Evolutionary conservation across 1,140 invertebrate genomes (phyloP).

Genomic region (Venustaconcha ellipsiformis): DNA sequence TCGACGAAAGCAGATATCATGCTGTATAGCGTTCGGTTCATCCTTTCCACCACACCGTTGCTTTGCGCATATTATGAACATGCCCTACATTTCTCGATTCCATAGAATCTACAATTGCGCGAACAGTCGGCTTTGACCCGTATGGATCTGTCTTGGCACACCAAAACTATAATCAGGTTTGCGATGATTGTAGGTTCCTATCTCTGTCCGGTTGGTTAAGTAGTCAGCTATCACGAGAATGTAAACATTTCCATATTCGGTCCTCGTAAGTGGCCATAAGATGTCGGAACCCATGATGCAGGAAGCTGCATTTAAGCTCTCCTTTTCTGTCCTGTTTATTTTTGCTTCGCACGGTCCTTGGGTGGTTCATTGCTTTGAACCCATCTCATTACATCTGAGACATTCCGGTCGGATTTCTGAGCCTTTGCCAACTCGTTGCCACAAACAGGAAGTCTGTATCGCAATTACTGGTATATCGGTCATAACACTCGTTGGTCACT

Average conservation of each 20-base stretch:
- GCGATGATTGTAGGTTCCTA: conserved; percentile 49
- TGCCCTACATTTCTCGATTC: conserved; percentile 19
- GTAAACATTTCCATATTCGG: conserved; percentile 29
- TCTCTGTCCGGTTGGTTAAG: conserved; percentile 44
- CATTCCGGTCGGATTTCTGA: no score
- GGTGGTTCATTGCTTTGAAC: background rate
- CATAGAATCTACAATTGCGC: conserved; percentile 22
- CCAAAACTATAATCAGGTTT: conserved; percentile 61
- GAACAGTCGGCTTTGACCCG: conserved; percentile 43
- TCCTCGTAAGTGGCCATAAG: background rate
- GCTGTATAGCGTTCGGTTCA: conserved; percentile 26
- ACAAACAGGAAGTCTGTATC: no score
- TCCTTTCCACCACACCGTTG: conserved; percentile 35
- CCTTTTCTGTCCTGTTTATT: background rate
- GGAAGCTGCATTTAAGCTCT: background rate
- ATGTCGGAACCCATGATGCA: conserved; percentile 10
- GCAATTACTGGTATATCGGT: no score
- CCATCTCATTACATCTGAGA: no score
- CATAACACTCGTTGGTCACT: no score
- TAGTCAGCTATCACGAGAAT: conserved; percentile 47
- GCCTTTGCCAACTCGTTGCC: no score
- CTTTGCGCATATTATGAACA: conserved; percentile 27
- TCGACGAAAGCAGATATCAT: conserved; percentile 10
- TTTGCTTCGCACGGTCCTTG: conserved; percentile 2
- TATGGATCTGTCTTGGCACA: conserved; percentile 54